Conservation (phyloP, 2,113 vertebrate genomes). For the Ibidorhyncha struthersii region DNA sequence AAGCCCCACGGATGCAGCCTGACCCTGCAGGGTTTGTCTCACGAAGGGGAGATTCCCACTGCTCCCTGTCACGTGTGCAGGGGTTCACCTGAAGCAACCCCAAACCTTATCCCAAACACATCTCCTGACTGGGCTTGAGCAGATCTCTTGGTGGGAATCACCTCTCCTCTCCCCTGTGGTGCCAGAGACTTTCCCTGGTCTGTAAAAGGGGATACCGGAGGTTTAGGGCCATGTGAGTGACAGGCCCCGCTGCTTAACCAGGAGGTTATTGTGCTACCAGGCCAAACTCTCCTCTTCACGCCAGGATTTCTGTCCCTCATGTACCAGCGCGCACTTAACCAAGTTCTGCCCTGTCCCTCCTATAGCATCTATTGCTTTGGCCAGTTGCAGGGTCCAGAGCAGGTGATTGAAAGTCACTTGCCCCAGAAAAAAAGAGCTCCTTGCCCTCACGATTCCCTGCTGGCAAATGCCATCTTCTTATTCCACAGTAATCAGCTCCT, state of each 20-base stretch:
- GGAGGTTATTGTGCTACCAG: background rate
- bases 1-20: background rate
- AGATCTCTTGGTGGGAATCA: background rate
- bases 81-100: background rate
- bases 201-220: background rate
- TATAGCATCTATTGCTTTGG: background rate
- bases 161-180: background rate
- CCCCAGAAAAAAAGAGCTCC: background rate
- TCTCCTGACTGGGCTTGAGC: rapidly evolving
- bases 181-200: background rate
- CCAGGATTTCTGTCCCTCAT: background rate
- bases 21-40: background rate
- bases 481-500: background rate
- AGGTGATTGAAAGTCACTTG: background rate
- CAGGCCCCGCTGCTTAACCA: background rate
- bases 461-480: background rate
- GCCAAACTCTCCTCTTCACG: background rate
- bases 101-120: background rate
- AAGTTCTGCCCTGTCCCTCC: background rate
- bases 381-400: background rate
- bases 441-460: background rate
- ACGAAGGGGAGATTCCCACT: background rate
- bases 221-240: background rate
- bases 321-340: rapidly evolving
- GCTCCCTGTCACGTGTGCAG: background rate